phyloP scores from a whole-genome alignment of 30 jellyfish, hydroid and myxozoan species.

The Hydractinia symbiolongicarpus region DNA sequence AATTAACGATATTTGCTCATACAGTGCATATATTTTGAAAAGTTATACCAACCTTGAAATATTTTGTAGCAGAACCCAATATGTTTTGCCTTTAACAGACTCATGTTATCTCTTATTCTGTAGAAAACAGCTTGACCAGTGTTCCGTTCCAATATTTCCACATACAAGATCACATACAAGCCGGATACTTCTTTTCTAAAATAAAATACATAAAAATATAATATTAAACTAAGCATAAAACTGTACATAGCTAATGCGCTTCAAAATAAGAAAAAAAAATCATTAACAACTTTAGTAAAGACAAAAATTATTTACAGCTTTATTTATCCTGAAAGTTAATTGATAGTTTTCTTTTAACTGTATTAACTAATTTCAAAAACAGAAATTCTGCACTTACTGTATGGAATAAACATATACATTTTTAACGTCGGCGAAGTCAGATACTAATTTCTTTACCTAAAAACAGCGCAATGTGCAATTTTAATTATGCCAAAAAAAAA shows the following conservation, averaged over 20 bases:
- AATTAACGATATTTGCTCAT: too few species aligned
- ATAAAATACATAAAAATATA: background rate
- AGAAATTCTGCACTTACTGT: background rate
- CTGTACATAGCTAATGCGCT: too few species aligned
- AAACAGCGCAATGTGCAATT: background rate
- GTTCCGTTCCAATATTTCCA: background rate
- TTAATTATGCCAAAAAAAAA: too few species aligned
- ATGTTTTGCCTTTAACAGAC: background rate
- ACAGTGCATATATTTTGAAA: too few species aligned
- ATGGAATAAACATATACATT: slow-evolving; percentile 2
- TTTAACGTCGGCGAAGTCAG: background rate
- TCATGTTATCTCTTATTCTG: background rate
- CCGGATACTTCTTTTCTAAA: background rate
- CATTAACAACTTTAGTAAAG: too few species aligned
- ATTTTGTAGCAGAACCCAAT: background rate
- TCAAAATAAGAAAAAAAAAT: too few species aligned
- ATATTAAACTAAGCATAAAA: too few species aligned
- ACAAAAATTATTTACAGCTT: too few species aligned
- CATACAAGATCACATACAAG: background rate
- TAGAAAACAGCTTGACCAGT: background rate
- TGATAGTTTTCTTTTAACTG: too few species aligned
- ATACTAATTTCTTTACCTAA: background rate
- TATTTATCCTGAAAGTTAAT: too few species aligned
- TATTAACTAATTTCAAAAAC: too few species aligned
- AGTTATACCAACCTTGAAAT: background rate